Conservation (phyloP, 2,113 vertebrate species). For the Prunella himalayana region DNA sequence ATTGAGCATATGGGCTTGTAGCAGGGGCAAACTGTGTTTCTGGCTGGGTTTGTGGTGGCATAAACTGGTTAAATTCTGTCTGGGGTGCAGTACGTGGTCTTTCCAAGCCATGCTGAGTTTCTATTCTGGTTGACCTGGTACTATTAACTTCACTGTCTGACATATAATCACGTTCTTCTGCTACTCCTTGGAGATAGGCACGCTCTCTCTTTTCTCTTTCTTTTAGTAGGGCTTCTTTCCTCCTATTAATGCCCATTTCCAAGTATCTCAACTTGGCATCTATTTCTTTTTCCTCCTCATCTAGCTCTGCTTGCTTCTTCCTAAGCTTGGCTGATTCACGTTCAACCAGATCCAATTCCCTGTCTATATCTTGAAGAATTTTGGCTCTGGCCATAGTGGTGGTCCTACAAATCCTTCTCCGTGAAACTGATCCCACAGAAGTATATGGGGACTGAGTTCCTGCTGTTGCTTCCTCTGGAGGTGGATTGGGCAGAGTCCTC, state of each 20-base stretch:
- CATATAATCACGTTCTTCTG: conserved; percentile 98
- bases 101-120: conserved; percentile 84
- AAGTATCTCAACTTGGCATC: conserved; percentile 96
- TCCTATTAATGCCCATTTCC: conserved; percentile 98
- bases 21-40: conserved; percentile 90
- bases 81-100: conserved; percentile 93
- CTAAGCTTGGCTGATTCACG: conserved; percentile 97
- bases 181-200: conserved; percentile 96
- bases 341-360: conserved; percentile 95
- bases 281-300: conserved; percentile 98
- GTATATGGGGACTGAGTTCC: conserved; percentile 80
- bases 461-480: conserved; percentile 85
- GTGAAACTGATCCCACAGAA: conserved; percentile 81
- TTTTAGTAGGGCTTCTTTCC: conserved; percentile 95
- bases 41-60: conserved; percentile 91
- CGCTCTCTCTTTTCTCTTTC: conserved; percentile 96
- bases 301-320: conserved; percentile 97
- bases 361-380: conserved; percentile 98
- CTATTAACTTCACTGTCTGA: conserved; percentile 97
- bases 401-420: conserved; percentile 91
- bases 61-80: conserved; percentile 91
- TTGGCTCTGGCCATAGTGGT: conserved; percentile 97
- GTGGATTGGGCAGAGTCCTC: conserved; percentile 93
- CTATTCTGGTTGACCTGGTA: conserved; percentile 84
- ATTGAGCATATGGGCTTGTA: conserved; percentile 90